phyloP scores from a whole-genome alignment of 1,140 invertebrate species.

The Zaprionus gabonicus region DNA sequence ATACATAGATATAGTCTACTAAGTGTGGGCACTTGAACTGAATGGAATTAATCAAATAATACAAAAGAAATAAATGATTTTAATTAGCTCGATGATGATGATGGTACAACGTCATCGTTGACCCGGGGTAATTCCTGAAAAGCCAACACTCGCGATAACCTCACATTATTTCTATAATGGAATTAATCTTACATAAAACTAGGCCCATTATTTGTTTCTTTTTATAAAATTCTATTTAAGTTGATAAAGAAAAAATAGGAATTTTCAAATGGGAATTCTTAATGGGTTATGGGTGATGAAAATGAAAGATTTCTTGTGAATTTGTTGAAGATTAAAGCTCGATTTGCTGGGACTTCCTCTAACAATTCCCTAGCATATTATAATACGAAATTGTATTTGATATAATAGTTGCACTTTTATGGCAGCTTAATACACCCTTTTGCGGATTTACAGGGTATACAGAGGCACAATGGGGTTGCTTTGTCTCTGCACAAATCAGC shows the following conservation, averaged over 20 bases:
- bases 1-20: not conserved
- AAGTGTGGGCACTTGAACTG: constrained; percentile 14
- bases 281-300: too few species aligned
- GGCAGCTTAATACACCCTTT: constrained; percentile 1
- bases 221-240: too few species aligned
- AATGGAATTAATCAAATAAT: constrained; percentile 31
- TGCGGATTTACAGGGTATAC: constrained; percentile 14
- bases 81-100: constrained; percentile 28
- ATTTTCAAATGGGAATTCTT: too few species aligned
- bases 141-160: not conserved
- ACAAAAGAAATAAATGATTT: constrained; percentile 1
- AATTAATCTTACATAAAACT: not conserved
- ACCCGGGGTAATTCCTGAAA: not conserved
- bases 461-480: constrained; percentile 11
- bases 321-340: not conserved
- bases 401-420: not conserved
- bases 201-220: too few species aligned
- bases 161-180: not conserved
- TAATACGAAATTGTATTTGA: too few species aligned
- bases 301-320: too few species aligned
- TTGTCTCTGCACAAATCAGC: constrained; percentile 59
- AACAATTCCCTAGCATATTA: too few species aligned
- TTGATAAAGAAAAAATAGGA: too few species aligned
- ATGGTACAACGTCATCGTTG: not conserved
- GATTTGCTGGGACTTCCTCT: not conserved